Evolutionary conservation across 2,888 invertebrate genomes (phyloP).

Genomic region (Hermaeophaga mercurialis): DNA sequence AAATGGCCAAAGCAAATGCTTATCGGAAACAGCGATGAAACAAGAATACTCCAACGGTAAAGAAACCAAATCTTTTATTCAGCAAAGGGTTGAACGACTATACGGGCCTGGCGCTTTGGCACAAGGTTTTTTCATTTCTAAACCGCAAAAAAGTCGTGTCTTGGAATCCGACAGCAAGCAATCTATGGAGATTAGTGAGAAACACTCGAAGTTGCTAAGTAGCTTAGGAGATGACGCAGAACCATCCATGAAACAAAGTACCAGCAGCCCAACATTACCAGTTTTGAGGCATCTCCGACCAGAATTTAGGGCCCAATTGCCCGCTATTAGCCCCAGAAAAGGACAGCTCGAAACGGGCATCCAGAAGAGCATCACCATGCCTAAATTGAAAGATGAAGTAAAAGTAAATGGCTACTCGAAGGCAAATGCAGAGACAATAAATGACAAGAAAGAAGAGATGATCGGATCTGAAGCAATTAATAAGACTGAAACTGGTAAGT

Average conservation of each 20-base stretch:
- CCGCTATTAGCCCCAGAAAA: constrained; percentile 63
- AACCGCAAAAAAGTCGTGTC: constrained; percentile 59
- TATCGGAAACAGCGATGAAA: constrained; percentile 44
- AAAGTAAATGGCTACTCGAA: constrained; percentile 49
- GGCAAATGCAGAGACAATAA: constrained; percentile 39
- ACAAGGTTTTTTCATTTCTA: constrained; percentile 80
- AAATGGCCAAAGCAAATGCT: constrained; percentile 43
- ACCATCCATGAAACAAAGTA: constrained; percentile 52
- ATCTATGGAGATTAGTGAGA: constrained; percentile 28
- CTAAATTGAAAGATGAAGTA: constrained; percentile 49
- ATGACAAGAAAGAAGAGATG: constrained; percentile 27
- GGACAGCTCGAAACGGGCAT: constrained; percentile 36
- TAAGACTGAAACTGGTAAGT: constrained; percentile 35
- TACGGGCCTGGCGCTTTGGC: constrained; percentile 88
- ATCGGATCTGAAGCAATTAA: constrained; percentile 24
- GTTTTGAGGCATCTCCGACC: constrained; percentile 83
- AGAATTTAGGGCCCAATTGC: constrained; percentile 84
- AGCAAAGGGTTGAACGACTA: constrained; percentile 84
- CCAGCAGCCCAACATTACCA: constrained; percentile 65
- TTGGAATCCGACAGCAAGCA: constrained; percentile 42
- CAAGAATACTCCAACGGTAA: constrained; percentile 50
- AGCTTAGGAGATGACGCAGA: constrained; percentile 50
- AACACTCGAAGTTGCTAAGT: constrained; percentile 47
- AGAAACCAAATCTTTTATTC: constrained; percentile 78
- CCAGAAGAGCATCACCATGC: constrained; percentile 54